These are phyloP conservation scores for Laothoe populi DNA, from an alignment of 2,888 invertebrate species.

Conservation along the genomic window DNA sequence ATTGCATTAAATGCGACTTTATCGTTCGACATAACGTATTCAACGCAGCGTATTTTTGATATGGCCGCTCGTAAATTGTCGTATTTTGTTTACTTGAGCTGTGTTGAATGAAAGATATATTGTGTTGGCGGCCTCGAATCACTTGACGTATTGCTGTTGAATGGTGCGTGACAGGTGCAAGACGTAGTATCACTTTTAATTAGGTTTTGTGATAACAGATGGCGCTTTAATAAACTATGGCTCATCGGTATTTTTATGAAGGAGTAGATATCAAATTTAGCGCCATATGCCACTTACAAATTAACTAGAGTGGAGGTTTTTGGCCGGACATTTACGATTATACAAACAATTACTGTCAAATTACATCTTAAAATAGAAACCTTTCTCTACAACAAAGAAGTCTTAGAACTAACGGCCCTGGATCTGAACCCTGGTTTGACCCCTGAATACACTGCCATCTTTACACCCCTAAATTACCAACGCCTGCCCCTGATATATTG, in stretches of 20 bases:
- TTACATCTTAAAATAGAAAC: too few species aligned
- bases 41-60: conserved; percentile 65
- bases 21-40: conserved; percentile 68
- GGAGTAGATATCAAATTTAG: too few species aligned
- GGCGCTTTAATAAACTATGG: neutral
- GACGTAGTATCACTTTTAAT: neutral
- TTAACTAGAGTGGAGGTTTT: too few species aligned
- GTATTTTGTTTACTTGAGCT: conserved; percentile 25
- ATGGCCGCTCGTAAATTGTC: conserved; percentile 41
- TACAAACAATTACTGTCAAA: too few species aligned
- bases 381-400: too few species aligned
- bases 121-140: conserved; percentile 27
- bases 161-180: conserved; percentile 32
- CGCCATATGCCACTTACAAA: too few species aligned
- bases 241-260: too few species aligned
- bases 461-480: conserved; percentile 24
- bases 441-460: neutral
- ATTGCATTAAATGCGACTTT: conserved; percentile 81
- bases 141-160: conserved; percentile 14
- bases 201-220: conserved; percentile 14
- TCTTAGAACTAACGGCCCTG: too few species aligned
- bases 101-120: conserved; percentile 27
- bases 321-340: too few species aligned
- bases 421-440: neutral
- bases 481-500: conserved; percentile 48